Conservation (phyloP, 1,140 invertebrate species). For the Tenebrio molitor region DNA sequence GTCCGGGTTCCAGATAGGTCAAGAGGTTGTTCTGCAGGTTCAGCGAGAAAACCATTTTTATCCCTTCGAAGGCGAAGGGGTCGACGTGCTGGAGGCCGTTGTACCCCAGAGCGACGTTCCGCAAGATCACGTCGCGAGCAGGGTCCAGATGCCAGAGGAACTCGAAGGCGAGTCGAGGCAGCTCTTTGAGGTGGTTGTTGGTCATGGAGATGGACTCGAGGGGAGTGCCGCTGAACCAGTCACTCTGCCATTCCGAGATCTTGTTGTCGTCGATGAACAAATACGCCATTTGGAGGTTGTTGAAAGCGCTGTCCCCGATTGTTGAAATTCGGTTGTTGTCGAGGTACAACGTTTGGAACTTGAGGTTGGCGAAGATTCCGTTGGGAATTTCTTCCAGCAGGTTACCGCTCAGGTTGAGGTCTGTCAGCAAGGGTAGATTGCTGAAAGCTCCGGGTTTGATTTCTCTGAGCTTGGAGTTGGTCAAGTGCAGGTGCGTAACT, state of each 20-base stretch:
- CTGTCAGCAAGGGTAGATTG: not conserved
- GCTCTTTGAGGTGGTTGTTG: not conserved
- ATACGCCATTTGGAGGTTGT: not conserved
- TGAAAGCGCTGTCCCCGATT: constrained; percentile 13
- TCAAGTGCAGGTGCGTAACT: constrained; percentile 3
- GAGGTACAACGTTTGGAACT: constrained; percentile 1
- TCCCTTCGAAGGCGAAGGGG: not conserved
- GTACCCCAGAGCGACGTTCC: not conserved
- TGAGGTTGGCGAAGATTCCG: constrained; percentile 2
- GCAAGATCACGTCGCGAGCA: not conserved
- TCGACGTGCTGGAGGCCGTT: not conserved
- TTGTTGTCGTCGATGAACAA: constrained; percentile 12
- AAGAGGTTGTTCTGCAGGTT: not conserved
- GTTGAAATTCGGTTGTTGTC: constrained; percentile 5
- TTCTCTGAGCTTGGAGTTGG: not conserved
- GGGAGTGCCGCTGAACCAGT: constrained; percentile 16
- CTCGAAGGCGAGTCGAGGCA: constrained; percentile 4
- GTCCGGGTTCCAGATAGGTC: not conserved
- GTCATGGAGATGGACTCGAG: not conserved
- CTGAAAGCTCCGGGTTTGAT: constrained; percentile 2
- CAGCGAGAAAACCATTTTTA: not conserved
- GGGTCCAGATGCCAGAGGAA: not conserved
- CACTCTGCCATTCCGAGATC: constrained; percentile 6
- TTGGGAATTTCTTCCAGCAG: constrained; percentile 20
- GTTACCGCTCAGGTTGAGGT: constrained; percentile 12